These are phyloP conservation scores for Chlamydotis undulata DNA, from an alignment of 2,113 vertebrate species.

Conservation along the genomic window DNA sequence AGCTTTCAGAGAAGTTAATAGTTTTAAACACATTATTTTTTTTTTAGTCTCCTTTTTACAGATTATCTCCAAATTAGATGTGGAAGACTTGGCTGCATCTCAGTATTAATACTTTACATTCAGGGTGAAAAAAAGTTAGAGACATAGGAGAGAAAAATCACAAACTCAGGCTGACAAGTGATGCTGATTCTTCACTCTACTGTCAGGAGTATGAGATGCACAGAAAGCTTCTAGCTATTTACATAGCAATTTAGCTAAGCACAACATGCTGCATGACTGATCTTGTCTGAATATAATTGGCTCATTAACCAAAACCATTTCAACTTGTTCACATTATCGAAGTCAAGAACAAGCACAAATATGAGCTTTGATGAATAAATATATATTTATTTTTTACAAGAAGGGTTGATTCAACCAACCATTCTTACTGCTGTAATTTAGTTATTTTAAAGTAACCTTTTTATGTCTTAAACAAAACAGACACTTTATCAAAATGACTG, in stretches of 20 bases:
- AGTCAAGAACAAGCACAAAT: slow-evolving; percentile 5
- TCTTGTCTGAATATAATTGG: slow-evolving; percentile 41
- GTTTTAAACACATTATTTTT: neutral
- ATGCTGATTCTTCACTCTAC: neutral
- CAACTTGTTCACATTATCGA: slow-evolving; percentile 5
- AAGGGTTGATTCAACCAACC: neutral
- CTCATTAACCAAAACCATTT: slow-evolving; percentile 55
- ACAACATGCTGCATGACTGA: slow-evolving; percentile 5
- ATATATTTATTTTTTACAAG: neutral
- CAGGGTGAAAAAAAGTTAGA: neutral
- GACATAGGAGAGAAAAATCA: neutral
- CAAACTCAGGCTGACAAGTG: neutral
- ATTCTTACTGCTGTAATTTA: neutral
- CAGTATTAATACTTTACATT: neutral
- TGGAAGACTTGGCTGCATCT: neutral
- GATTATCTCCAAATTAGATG: neutral
- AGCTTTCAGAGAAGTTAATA: neutral
- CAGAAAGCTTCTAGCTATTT: neutral
- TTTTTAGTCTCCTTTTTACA: neutral
- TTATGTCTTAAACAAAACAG: neutral
- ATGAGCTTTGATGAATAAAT: neutral
- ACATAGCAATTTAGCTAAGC: slow-evolving; percentile 21
- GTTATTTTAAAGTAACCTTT: neutral
- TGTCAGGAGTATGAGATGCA: neutral
- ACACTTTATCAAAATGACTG: neutral